Conservation (phyloP, 2,113 vertebrate species). For the Hepsetus odoe region DNA sequence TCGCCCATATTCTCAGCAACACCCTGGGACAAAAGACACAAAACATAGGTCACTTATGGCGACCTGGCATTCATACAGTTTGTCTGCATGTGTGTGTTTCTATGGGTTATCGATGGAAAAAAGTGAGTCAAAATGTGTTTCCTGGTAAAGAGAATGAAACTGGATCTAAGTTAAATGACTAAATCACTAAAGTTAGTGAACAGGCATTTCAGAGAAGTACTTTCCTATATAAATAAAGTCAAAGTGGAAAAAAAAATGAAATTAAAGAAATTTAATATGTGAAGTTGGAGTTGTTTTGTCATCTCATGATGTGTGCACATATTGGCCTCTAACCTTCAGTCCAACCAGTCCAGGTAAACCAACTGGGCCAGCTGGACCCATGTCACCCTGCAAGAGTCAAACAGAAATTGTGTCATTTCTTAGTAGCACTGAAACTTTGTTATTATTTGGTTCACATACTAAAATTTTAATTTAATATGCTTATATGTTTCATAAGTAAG, state of each 20-base stretch:
- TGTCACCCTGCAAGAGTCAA: constrained; percentile 82
- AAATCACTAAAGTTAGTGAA: no score
- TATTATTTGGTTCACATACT: not conserved
- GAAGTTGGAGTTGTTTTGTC: no score
- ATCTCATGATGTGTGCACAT: not conserved
- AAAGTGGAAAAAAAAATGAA: no score
- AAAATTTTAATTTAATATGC: not conserved
- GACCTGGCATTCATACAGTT: not conserved
- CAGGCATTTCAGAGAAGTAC: no score
- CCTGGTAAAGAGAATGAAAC: no score
- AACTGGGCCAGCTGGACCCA: constrained; percentile 86
- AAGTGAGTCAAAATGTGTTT: no score
- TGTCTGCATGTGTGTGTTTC: no score
- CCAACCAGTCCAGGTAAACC: constrained; percentile 90
- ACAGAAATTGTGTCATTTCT: not conserved
- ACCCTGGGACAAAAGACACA: constrained; percentile 81
- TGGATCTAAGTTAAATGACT: no score
- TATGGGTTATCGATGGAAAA: no score
- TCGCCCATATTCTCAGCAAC: constrained; percentile 95
- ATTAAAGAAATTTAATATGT: no score
- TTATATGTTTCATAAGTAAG: not conserved
- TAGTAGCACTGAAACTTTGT: not conserved
- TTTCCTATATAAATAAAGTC: no score
- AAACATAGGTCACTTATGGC: constrained; percentile 27
- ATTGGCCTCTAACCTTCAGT: constrained; percentile 84